A percentile compares a stretch with the other conserved stretches of the same genome.
Evolutionary conservation across 64 coral and sea anemone species (phyloP).

Genomic region (Montipora foliosa): DNA sequence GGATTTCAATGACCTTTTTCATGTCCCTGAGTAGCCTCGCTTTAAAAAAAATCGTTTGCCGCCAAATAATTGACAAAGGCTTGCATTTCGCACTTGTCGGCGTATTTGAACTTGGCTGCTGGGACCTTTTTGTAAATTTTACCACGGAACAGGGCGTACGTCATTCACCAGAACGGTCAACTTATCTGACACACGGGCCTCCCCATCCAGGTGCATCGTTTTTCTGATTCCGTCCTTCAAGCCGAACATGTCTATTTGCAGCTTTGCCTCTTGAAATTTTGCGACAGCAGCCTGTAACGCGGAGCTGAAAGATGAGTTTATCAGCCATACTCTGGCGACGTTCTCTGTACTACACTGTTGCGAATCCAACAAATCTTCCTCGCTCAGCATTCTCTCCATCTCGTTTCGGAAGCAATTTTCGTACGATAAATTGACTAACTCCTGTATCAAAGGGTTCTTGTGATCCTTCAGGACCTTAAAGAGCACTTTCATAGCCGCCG

Average conservation of each 20-base stretch:
- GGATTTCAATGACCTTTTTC: not conserved
- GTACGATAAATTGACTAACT: not conserved
- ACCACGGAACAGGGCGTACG: too few species aligned
- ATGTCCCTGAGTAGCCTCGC: too few species aligned
- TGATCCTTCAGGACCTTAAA: too few species aligned
- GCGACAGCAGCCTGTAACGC: not conserved
- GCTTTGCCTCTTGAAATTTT: not conserved
- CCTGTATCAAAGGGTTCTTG: too few species aligned
- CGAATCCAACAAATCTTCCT: too few species aligned
- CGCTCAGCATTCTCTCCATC: not conserved
- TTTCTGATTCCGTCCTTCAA: too few species aligned
- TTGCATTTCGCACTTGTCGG: too few species aligned
- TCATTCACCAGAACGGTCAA: slow-evolving; percentile 34
- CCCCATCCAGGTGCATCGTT: not conserved
- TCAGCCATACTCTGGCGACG: not conserved
- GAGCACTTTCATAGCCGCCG: too few species aligned
- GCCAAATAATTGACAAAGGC: not conserved
- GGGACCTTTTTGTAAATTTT: too few species aligned
- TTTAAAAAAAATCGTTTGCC: slow-evolving; percentile 47
- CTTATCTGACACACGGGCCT: slow-evolving; percentile 48
- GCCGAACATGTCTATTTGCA: not conserved
- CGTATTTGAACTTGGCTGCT: too few species aligned
- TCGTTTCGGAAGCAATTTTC: not conserved
- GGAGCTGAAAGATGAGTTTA: not conserved
- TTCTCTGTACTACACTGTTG: not conserved